These are phyloP conservation scores for Strongylocentrotus purpuratus DNA, from an alignment of 35 echinoderm and acorn worm genomes.

Conservation along the genomic window DNA sequence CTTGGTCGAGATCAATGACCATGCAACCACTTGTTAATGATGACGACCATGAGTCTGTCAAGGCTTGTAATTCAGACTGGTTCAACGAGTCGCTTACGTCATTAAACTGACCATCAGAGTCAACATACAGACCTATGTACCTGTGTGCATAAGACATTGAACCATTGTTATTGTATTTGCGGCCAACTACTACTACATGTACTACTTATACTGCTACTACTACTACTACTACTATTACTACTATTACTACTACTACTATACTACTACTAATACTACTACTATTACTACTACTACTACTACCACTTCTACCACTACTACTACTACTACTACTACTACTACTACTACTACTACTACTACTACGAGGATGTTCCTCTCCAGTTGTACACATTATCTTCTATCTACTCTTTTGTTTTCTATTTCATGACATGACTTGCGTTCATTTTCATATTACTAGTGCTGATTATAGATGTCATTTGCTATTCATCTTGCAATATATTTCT, in stretches of 20 bases:
- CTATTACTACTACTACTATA: background rate
- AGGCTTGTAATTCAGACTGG: background rate
- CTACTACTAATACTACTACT: too few species aligned
- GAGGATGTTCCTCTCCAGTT: too few species aligned
- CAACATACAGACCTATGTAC: background rate
- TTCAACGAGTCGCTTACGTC: background rate
- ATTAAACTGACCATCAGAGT: background rate
- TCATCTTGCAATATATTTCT: too few species aligned
- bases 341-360: too few species aligned
- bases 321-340: too few species aligned
- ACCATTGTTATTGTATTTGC: background rate
- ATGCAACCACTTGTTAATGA: background rate
- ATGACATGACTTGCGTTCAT: too few species aligned
- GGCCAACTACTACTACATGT: background rate
- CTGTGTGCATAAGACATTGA: background rate
- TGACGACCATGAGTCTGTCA: background rate
- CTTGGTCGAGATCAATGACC: constrained; percentile 23
- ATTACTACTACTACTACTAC: background rate
- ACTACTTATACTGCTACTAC: background rate
- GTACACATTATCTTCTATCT: too few species aligned
- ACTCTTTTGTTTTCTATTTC: too few species aligned
- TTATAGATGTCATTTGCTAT: too few species aligned
- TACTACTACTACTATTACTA: constrained; percentile 30
- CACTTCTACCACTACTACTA: too few species aligned
- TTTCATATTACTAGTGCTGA: too few species aligned